Percentiles rank a stretch among this genome's conserved stretches.
phyloP scores from a whole-genome alignment of 92 coral and sea anemone genomes.

The Phenganax stokvisi region DNA sequence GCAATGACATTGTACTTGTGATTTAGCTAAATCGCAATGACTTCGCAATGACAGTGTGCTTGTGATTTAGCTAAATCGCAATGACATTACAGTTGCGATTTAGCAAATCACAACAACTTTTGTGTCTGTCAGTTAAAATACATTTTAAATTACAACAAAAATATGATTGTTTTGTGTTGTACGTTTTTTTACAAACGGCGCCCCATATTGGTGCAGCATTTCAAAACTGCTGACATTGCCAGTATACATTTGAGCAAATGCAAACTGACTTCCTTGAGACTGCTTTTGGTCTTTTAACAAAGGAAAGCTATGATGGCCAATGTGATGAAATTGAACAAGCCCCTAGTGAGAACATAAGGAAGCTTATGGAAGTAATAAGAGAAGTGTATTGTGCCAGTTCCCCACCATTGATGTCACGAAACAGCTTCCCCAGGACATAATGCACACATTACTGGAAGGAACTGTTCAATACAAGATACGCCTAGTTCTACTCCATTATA shows the following conservation, averaged over 20 bases:
- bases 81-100: too few species aligned
- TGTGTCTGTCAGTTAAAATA: too few species aligned
- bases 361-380: slow-evolving; percentile 19
- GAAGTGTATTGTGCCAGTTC: slow-evolving; percentile 19
- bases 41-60: too few species aligned
- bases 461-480: slow-evolving; percentile 29
- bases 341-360: slow-evolving; percentile 20
- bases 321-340: slow-evolving; percentile 30
- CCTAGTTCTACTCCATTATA: slow-evolving; percentile 26
- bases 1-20: too few species aligned
- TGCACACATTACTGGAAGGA: slow-evolving; percentile 28
- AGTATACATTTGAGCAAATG: slow-evolving; percentile 27
- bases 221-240: slow-evolving; percentile 29
- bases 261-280: slow-evolving; percentile 24
- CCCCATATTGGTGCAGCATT: slow-evolving; percentile 15
- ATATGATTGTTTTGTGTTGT: too few species aligned
- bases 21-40: too few species aligned
- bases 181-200: too few species aligned
- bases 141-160: too few species aligned
- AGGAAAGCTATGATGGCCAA: slow-evolving; percentile 14
- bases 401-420: slow-evolving; percentile 28
- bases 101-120: too few species aligned
- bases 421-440: slow-evolving; percentile 27
- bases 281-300: neutral
- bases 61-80: too few species aligned